Evolutionary conservation across 2,113 vertebrate genomes (phyloP).

Genomic region (Ploceus nigricollis): DNA sequence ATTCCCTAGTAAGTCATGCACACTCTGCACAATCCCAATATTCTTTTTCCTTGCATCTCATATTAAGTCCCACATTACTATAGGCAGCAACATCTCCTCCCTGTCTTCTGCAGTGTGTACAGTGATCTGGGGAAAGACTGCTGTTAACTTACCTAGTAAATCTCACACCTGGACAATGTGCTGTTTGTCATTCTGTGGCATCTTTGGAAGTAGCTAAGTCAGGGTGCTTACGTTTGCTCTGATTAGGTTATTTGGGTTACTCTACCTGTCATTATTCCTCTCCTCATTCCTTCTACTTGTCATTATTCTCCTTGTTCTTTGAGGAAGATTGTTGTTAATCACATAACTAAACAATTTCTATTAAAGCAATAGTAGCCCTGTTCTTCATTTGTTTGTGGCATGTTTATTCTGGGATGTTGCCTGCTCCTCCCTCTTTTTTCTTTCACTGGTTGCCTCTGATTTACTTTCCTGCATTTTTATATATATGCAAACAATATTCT

Average conservation of each 20-base stretch:
- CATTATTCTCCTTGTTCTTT: neutral
- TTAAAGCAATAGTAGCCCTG: neutral
- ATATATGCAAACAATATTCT: neutral
- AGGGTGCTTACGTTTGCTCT: neutral
- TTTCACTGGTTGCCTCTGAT: neutral
- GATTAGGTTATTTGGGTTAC: neutral
- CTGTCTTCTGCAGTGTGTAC: neutral
- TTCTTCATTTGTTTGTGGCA: neutral
- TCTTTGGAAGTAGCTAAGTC: neutral
- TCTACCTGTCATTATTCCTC: neutral
- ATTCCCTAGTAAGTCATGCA: neutral
- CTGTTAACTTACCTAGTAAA: neutral
- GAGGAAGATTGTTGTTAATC: neutral
- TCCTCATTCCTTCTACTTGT: neutral
- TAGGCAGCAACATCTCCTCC: neutral
- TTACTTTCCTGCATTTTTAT: neutral
- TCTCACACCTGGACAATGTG: neutral
- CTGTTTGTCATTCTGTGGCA: neutral
- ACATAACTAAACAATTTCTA: neutral
- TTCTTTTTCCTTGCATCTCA: neutral
- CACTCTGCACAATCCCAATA: neutral
- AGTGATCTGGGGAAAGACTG: neutral
- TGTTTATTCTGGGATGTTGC: neutral
- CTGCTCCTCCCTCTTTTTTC: neutral
- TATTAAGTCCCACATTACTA: neutral